A percentile compares a stretch with the other conserved stretches of the same genome.
phyloP scores from a whole-genome alignment of 2,797 vertebrate species.

The Sebastes trivittatus region DNA sequence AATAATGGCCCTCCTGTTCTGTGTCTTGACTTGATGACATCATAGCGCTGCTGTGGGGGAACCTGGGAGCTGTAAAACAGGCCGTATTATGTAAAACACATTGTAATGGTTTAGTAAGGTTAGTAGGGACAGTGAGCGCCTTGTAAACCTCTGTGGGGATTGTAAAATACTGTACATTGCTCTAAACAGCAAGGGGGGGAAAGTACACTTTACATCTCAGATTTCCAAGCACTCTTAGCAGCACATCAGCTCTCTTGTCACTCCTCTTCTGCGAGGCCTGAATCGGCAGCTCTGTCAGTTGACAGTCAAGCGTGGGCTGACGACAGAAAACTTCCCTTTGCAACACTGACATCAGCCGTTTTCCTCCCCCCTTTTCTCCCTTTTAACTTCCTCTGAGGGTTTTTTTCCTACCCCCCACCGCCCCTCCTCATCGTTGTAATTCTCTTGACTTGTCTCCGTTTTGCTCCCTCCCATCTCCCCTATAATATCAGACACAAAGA shows the following conservation, averaged over 20 bases:
- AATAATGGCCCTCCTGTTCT: constrained; percentile 72
- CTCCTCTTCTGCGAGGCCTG: constrained; percentile 25
- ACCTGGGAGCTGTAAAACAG: constrained; percentile 51
- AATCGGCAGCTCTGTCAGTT: constrained; percentile 55
- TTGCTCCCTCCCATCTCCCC: constrained; percentile 17
- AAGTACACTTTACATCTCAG: neutral
- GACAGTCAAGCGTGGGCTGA: constrained; percentile 53
- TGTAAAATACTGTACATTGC: constrained; percentile 10
- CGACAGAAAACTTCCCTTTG: constrained; percentile 29
- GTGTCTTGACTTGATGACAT: constrained; percentile 66
- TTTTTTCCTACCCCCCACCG: neutral
- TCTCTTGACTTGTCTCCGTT: constrained; percentile 22
- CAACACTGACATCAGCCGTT: constrained; percentile 45
- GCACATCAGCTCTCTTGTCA: constrained; percentile 53
- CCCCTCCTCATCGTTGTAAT: neutral
- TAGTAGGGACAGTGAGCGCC: constrained; percentile 13
- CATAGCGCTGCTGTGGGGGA: constrained; percentile 42
- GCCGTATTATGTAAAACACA: constrained; percentile 56
- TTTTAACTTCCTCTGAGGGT: neutral
- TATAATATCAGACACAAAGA: constrained; percentile 35
- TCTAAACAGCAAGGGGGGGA: neutral
- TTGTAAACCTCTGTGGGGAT: constrained; percentile 30
- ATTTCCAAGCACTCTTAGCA: constrained; percentile 7
- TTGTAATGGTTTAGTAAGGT: constrained; percentile 42
- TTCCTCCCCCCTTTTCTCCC: neutral